Conservation (phyloP, 2,113 vertebrate genomes). For the Tetrao urogallus region DNA sequence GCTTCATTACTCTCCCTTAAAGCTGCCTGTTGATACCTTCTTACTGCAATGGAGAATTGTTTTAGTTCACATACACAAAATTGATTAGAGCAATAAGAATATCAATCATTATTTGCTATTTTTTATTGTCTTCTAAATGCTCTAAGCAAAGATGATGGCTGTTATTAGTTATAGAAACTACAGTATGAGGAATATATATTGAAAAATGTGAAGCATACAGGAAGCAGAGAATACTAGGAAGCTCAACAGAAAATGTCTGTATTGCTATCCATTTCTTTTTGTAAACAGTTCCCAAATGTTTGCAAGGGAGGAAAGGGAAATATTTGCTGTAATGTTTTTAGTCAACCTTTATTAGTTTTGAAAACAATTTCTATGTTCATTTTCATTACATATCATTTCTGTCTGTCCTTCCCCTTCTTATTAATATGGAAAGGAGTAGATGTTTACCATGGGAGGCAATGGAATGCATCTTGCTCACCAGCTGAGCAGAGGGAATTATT, state of each 20-base stretch:
- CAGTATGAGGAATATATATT: conserved; percentile 18
- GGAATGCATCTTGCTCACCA: background rate
- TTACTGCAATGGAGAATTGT: background rate
- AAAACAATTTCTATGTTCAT: background rate
- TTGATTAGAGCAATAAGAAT: background rate
- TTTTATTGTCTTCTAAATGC: conserved; percentile 44
- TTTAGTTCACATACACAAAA: background rate
- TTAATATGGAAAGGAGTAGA: background rate
- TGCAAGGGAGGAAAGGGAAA: conserved; percentile 19
- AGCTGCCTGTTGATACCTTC: background rate
- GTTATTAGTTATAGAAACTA: conserved; percentile 26
- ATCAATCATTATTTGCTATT: background rate
- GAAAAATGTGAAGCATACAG: background rate
- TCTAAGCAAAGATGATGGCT: conserved; percentile 34
- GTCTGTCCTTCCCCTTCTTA: background rate
- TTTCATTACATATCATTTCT: conserved; percentile 13
- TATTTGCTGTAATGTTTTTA: background rate
- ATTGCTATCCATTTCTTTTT: background rate
- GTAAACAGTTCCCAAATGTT: conserved; percentile 6
- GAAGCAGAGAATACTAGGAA: background rate
- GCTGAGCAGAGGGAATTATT: background rate
- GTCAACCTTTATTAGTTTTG: background rate
- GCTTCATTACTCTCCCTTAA: background rate
- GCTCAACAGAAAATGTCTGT: background rate
- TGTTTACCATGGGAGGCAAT: background rate